A percentile compares a stretch with the other conserved stretches of the same genome.
phyloP scores from a whole-genome alignment of 2,797 vertebrate species.

The Pseudochirops cupreus region DNA sequence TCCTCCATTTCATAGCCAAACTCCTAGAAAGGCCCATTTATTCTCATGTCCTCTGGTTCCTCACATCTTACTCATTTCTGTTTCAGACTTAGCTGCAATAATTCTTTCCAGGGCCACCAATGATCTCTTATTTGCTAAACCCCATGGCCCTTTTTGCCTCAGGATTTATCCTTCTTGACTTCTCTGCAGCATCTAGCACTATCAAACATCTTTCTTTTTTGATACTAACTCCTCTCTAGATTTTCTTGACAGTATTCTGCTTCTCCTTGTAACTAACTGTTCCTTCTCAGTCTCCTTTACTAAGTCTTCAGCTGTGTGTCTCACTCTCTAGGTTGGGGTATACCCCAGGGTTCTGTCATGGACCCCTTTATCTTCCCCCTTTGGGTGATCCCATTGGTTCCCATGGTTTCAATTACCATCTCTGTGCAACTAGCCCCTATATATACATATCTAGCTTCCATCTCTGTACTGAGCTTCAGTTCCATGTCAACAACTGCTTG shows the following conservation, averaged over 20 bases:
- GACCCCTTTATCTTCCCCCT: too few relatives aligned
- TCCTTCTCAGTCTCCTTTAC: background rate
- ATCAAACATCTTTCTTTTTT: background rate
- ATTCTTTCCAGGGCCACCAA: background rate
- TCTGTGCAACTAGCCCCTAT: background rate
- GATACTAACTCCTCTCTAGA: background rate
- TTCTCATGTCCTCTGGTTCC: background rate
- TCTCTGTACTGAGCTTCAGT: background rate
- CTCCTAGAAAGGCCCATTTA: background rate
- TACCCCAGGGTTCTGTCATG: background rate
- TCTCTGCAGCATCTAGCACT: background rate
- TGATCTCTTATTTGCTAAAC: background rate
- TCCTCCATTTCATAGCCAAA: background rate
- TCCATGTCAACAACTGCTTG: background rate
- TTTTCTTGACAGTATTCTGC: background rate
- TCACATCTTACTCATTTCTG: background rate
- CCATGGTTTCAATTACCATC: background rate
- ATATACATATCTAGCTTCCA: background rate
- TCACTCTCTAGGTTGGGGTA: background rate
- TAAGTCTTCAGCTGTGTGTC: background rate
- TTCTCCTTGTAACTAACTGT: background rate
- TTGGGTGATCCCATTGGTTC: background rate
- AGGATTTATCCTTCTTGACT: background rate
- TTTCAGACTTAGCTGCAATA: background rate
- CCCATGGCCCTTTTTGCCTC: background rate